Evolutionary conservation across 1,140 invertebrate species (phyloP).

Genomic region (Trachymyrmex cornetzi): DNA sequence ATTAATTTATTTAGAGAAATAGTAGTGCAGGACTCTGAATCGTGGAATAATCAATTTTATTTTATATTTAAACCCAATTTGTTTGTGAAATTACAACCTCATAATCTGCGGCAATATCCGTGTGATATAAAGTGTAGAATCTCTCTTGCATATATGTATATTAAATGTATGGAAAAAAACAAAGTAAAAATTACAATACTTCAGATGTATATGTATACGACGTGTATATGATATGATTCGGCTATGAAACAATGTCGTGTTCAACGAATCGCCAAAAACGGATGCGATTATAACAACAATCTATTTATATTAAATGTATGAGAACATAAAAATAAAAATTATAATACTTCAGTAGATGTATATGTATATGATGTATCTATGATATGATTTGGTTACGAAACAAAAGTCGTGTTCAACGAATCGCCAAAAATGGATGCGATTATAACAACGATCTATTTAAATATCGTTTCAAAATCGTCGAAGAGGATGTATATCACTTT

Average conservation of each 20-base stretch:
- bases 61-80: constrained; percentile 64
- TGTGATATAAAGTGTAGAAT: constrained; percentile 68
- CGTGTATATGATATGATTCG: constrained; percentile 53
- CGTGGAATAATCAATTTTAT: constrained; percentile 66
- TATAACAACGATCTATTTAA: constrained; percentile 4
- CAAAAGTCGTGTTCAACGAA: constrained; percentile 18
- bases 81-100: constrained; percentile 71
- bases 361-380: too few relatives aligned
- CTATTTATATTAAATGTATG: not conserved
- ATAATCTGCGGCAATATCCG: constrained; percentile 67
- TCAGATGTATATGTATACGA: constrained; percentile 25
- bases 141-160: constrained; percentile 75
- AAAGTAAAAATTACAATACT: constrained; percentile 75
- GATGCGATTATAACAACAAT: constrained; percentile 4
- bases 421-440: constrained; percentile 14
- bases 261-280: constrained; percentile 28
- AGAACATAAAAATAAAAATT: too few relatives aligned
- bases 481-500: constrained; percentile 37
- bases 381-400: constrained; percentile 35
- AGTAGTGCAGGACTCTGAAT: constrained; percentile 26
- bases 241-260: constrained; percentile 6
- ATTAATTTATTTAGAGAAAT: constrained; percentile 57
- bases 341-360: too few relatives aligned
- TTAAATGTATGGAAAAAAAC: constrained; percentile 74
- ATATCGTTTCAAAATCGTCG: not conserved